Base-by-base conservation (phyloP, 2,888 invertebrate genomes). In the Tyria jacobaeae region DNA sequence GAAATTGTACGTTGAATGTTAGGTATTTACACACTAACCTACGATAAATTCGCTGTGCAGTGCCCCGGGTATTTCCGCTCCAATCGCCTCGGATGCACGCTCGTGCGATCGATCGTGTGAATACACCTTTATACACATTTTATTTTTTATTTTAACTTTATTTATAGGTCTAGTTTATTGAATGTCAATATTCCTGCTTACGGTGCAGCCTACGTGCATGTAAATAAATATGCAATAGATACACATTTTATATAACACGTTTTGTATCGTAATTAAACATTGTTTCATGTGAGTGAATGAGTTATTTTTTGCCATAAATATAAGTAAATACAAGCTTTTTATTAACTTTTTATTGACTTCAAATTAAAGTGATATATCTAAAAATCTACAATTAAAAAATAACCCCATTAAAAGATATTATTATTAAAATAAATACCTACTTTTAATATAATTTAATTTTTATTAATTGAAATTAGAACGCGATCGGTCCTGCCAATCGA, bases 31-130 rank as follows among this genome's bases (percentile, higher is more conserved):
- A 83, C 80, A 82, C 78, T 67, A 69, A 79, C 78, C 82, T 88
- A 88, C 89, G 90, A 89, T 92, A 89, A 87, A 91, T 89, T 87
- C 87, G 82, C 82, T 84, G 88, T 86, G 88, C 89, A 85, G 75
- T 75, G 86, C 90, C 87, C 87, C 84, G 86, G 84, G 88, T 80
- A 78, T 79, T 91, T 92, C 90, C 91, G 91, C 89, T 88, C 79
- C 87, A 83, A 85, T 90, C 89, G 88, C 83, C 85, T 84, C 85
- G 84, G 87, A 85, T 91, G 89, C 90, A 88, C 79, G 86, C 82
- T 77, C 76, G 77, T 73, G 80, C 84, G 80, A 87, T 88, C 89
- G 88, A 90, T 90, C 87, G 88, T 89, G 81, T 90, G 87, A 82
- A 85, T 84, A 85, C 84, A 89, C 90, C 88, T 90, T 90, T 88